A percentile compares a stretch with the other conserved stretches of the same genome.
Evolutionary conservation across 2,113 vertebrate genomes (phyloP).

Genomic region (Eurypyga helias): DNA sequence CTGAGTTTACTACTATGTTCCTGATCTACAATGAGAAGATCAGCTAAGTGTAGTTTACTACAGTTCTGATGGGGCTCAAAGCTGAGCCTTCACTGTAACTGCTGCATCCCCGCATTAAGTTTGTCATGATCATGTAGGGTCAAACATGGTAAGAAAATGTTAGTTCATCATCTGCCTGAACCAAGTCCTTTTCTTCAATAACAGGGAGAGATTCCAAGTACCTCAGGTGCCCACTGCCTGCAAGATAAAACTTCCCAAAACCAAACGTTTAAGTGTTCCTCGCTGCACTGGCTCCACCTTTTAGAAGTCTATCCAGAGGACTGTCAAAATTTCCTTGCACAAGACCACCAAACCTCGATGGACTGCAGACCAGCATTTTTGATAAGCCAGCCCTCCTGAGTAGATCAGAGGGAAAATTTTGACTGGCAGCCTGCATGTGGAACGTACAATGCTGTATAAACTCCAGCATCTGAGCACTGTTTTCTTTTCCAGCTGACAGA

Average conservation of each 20-base stretch:
- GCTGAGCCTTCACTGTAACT: slow-evolving; percentile 84
- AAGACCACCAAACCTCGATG: slow-evolving; percentile 74
- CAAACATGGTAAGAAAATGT: slow-evolving; percentile 79
- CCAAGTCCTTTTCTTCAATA: slow-evolving; percentile 79
- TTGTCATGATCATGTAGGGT: slow-evolving; percentile 83
- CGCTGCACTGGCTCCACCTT: slow-evolving; percentile 45
- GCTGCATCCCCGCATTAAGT: slow-evolving; percentile 83
- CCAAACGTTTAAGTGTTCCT: slow-evolving; percentile 82
- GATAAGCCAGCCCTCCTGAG: slow-evolving; percentile 72
- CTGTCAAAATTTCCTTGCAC: slow-evolving; percentile 70
- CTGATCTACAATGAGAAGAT: slow-evolving; percentile 84
- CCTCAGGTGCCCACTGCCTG: slow-evolving; percentile 61
- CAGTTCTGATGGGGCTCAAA: slow-evolving; percentile 36
- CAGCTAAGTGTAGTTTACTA: slow-evolving; percentile 59
- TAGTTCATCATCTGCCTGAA: slow-evolving; percentile 81
- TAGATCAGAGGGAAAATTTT: slow-evolving; percentile 63
- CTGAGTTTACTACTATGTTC: slow-evolving; percentile 79
- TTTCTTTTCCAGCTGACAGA: slow-evolving; percentile 75
- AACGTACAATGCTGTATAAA: slow-evolving; percentile 81
- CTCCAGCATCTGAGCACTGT: slow-evolving; percentile 77
- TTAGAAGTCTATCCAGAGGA: slow-evolving; percentile 65
- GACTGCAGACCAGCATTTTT: slow-evolving; percentile 68
- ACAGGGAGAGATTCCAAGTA: slow-evolving; percentile 80
- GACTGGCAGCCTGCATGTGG: slow-evolving; percentile 80
- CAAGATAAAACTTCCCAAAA: slow-evolving; percentile 86